phyloP scores from a whole-genome alignment of 2,113 vertebrate species.

The Phalacrocorax pelagicus region DNA sequence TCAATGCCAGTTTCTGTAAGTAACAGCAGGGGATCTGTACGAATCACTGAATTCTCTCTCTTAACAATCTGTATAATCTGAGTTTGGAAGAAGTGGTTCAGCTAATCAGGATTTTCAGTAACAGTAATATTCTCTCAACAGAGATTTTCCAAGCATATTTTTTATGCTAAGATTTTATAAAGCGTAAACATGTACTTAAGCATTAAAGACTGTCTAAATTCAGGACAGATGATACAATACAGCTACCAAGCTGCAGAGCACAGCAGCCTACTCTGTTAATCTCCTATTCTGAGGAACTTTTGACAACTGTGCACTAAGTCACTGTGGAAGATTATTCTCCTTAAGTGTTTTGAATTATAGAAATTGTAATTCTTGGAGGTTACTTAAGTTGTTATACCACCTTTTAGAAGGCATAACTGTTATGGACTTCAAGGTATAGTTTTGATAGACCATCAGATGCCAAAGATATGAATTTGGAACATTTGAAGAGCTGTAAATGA shows the following conservation, averaged over 20 bases:
- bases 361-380: neutral
- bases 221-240: neutral
- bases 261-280: neutral
- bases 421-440: neutral
- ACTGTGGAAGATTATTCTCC: neutral
- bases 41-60: neutral
- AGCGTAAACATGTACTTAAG: neutral
- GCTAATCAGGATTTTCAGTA: neutral
- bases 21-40: neutral
- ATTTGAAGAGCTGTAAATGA: neutral
- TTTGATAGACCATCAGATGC: neutral
- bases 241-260: fast-evolving
- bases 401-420: neutral
- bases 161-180: neutral
- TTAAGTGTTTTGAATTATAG: neutral
- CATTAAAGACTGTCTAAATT: neutral
- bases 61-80: neutral
- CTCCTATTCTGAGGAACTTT: neutral
- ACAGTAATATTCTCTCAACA: neutral
- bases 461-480: neutral
- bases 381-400: neutral
- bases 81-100: neutral
- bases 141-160: neutral
- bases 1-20: neutral
- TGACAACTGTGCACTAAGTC: neutral